A percentile compares a stretch with the other conserved stretches of the same genome.
These are phyloP conservation scores for Dasypus novemcinctus DNA, from an alignment of 2,113 vertebrate genomes.

Conservation along the genomic window DNA sequence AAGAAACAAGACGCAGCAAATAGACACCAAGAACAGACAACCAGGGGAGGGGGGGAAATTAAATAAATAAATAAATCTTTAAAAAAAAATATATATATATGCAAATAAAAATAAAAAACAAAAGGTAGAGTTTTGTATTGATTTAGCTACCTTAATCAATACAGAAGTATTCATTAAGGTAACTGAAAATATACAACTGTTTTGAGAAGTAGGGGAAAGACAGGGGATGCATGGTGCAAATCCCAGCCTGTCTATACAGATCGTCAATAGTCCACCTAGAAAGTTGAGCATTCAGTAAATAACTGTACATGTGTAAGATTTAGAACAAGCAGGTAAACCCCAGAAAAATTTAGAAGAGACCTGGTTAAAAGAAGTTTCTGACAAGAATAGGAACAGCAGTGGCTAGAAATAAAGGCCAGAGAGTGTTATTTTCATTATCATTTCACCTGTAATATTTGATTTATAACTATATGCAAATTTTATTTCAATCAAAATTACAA, in stretches of 20 bases:
- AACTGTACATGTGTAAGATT: background rate
- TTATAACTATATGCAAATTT: background rate
- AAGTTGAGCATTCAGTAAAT: background rate
- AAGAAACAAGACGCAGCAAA: too few species aligned
- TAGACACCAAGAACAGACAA: too few species aligned
- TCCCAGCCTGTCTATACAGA: background rate
- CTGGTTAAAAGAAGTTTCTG: background rate
- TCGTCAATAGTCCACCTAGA: background rate
- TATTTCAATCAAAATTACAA: slow-evolving; percentile 13
- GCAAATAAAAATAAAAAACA: background rate
- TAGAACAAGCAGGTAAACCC: background rate
- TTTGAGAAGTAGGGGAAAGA: background rate
- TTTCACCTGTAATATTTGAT: background rate
- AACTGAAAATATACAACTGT: background rate
- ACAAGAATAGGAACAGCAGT: background rate
- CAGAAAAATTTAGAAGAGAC: background rate
- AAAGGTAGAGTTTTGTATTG: background rate
- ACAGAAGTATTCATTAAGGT: background rate
- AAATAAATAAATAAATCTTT: background rate
- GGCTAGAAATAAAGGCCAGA: background rate
- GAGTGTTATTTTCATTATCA: background rate
- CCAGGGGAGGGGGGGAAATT: too few species aligned
- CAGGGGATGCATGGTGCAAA: background rate
- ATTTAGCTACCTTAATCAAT: background rate
- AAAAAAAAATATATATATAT: too few species aligned